These are phyloP conservation scores for Hypomesus transpacificus DNA, from an alignment of 2,113 vertebrate genomes.

Conservation along the genomic window DNA sequence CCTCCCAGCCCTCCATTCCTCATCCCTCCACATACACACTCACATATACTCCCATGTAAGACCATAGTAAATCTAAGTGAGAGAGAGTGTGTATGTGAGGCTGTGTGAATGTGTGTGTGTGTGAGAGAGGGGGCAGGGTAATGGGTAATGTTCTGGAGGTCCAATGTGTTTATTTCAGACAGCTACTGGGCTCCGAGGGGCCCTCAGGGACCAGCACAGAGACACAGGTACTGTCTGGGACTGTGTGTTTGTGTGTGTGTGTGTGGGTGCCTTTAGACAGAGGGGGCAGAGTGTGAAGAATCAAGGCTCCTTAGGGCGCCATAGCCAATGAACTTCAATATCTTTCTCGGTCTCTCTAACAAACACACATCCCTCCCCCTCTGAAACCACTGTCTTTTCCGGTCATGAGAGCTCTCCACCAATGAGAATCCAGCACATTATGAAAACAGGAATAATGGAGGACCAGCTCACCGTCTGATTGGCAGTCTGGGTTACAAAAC, in stretches of 20 bases:
- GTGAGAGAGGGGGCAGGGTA: neutral
- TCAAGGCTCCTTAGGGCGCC: no score
- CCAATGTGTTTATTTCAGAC: neutral
- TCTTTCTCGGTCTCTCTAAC: no score
- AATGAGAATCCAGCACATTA: no score
- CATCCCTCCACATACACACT: no score
- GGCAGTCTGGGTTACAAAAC: neutral
- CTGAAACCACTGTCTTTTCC: no score
- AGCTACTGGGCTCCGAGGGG: neutral
- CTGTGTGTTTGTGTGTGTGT: neutral
- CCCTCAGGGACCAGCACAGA: neutral
- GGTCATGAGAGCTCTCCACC: no score
- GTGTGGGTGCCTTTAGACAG: neutral
- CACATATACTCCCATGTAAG: no score
- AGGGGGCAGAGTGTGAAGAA: no score
- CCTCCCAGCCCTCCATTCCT: no score
- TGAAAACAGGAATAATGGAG: no score
- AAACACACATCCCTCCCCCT: no score
- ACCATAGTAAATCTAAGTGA: neutral
- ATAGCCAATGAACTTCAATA: no score
- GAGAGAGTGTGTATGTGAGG: neutral
- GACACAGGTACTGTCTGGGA: neutral
- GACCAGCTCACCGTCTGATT: neutral
- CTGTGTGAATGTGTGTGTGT: neutral
- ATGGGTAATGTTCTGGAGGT: constrained; percentile 1